These are phyloP conservation scores for Paramacrobiotus metropolitanus DNA, from an alignment of 1,140 invertebrate species.

Conservation along the genomic window DNA sequence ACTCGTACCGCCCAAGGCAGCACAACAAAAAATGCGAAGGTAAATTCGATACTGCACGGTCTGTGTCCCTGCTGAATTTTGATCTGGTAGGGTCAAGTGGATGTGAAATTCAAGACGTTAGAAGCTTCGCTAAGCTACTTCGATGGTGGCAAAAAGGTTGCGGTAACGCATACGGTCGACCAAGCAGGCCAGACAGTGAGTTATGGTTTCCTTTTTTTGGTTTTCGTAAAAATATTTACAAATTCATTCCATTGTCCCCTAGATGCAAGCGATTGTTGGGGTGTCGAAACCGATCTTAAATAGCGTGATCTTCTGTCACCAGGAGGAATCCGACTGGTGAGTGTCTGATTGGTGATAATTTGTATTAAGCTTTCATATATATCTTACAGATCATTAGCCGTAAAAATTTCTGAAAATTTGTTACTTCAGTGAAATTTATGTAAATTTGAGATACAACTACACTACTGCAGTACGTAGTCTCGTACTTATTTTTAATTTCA, in stretches of 20 bases:
- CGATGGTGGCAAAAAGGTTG: constrained; percentile 31
- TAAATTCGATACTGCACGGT: background rate
- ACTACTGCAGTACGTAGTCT: no score
- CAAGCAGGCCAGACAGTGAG: constrained; percentile 32
- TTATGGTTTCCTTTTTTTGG: constrained; percentile 16
- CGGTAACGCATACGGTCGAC: constrained; percentile 34
- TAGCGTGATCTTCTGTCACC: constrained; percentile 94
- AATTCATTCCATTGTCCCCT: background rate
- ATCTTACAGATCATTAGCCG: background rate
- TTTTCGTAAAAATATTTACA: background rate
- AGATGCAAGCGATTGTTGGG: constrained; percentile 38
- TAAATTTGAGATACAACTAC: no score
- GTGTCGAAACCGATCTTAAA: constrained; percentile 83
- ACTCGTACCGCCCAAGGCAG: background rate
- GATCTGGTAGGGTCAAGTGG: constrained; percentile 27
- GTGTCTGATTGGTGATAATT: constrained; percentile 7
- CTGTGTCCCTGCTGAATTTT: constrained; percentile 9
- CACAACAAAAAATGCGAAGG: background rate
- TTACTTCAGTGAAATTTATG: no score
- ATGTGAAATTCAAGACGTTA: constrained; percentile 33
- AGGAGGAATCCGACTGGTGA: constrained; percentile 81
- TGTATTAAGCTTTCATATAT: constrained; percentile 4
- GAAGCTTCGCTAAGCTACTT: constrained; percentile 26
- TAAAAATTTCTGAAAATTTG: no score
- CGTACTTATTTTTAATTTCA: no score